A percentile compares a stretch with the other conserved stretches of the same genome.
Evolutionary conservation across 1,140 invertebrate species (phyloP).

Genomic region (Diorhabda elongata): DNA sequence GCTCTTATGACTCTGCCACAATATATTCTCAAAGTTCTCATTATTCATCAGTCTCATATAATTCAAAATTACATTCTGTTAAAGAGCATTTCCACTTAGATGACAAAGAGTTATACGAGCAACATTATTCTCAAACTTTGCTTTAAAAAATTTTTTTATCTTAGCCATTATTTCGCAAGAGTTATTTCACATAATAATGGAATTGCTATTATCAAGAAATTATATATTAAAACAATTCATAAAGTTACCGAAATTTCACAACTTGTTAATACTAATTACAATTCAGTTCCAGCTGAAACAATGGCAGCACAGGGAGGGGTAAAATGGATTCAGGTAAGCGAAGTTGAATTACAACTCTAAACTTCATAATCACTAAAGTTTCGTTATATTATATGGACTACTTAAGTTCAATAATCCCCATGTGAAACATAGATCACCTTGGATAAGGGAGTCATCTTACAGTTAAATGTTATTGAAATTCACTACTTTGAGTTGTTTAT

Average conservation of each 20-base stretch:
- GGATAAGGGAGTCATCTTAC: not conserved
- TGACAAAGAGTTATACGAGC: no score
- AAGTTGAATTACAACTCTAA: slow-evolving; percentile 3
- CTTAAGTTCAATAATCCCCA: not conserved
- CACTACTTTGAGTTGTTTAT: no score
- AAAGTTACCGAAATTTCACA: not conserved
- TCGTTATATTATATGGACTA: not conserved
- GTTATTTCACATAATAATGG: no score
- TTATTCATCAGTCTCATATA: no score
- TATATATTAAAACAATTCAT: not conserved
- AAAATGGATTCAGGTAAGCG: not conserved
- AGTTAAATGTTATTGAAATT: no score
- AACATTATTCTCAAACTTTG: no score
- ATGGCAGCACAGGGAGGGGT: not conserved
- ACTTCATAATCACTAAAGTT: slow-evolving; percentile 2
- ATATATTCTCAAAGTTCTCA: no score
- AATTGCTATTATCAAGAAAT: not conserved
- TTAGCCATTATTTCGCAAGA: no score
- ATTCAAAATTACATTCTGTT: no score
- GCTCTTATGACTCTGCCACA: no score
- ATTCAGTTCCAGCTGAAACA: not conserved
- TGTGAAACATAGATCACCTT: not conserved
- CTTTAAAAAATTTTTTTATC: no score
- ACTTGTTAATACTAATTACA: slow-evolving; percentile 1
- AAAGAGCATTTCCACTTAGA: no score